Evolutionary conservation across 2,888 invertebrate genomes (phyloP).

Genomic region (Diarsia dahlii): DNA sequence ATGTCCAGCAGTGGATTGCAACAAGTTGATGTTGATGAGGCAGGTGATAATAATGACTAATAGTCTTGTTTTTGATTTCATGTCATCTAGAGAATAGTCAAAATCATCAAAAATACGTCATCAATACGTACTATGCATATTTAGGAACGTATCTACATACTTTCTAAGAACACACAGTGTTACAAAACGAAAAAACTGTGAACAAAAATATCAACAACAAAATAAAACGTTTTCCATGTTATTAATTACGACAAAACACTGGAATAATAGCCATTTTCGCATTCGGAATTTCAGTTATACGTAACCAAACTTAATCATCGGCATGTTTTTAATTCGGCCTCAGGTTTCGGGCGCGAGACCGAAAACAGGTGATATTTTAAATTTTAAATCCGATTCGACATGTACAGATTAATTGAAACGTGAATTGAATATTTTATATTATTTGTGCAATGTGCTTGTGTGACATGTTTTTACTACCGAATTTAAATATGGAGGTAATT

Average conservation of each 20-base stretch:
- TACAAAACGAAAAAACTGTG: background rate
- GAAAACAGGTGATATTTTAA: conserved; percentile 64
- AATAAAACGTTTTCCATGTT: background rate
- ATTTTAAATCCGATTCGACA: conserved; percentile 58
- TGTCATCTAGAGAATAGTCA: background rate
- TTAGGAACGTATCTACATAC: background rate
- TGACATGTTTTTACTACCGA: conserved; percentile 43
- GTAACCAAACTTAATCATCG: conserved; percentile 40
- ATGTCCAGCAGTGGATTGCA: too few species aligned
- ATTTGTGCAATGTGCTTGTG: conserved; percentile 38
- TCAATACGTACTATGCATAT: background rate
- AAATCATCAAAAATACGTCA: background rate
- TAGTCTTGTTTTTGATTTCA: background rate
- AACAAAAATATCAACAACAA: background rate
- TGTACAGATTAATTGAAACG: conserved; percentile 66
- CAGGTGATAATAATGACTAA: too few species aligned
- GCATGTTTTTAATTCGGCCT: conserved; percentile 53
- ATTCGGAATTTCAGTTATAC: conserved; percentile 34
- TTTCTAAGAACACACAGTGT: background rate
- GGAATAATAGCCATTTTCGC: conserved; percentile 15
- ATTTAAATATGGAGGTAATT: conserved; percentile 37
- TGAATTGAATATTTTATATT: conserved; percentile 58
- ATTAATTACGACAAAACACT: conserved; percentile 37
- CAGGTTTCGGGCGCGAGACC: conserved; percentile 32
- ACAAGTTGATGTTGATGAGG: too few species aligned